Base-by-base conservation (phyloP, 2,888 invertebrate genomes). In the Euproctis similis region DNA sequence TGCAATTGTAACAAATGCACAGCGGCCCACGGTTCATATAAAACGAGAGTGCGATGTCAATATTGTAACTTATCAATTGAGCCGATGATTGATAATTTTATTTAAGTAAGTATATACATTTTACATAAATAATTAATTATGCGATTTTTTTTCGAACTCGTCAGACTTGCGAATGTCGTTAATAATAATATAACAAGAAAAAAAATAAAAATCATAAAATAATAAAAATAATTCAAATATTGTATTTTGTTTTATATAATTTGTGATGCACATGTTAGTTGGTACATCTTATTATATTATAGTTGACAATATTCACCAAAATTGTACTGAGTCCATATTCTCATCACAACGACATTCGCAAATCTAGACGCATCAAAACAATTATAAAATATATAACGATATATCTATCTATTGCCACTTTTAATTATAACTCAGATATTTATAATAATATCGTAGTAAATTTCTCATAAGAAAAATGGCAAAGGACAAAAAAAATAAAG, bases 101-200 rank as follows among this genome's bases (percentile, higher is more conserved):
- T 19, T 21, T 45, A 37, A 40, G n/a, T n/a, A n/a, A n/a, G n/a
- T n/a, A n/a, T n/a, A 46, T 31, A 46, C 30, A 41, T 19, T 17
- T n/a, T n/a, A n/a, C n/a, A n/a, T n/a, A 0, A 34, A 26, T 18
- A 19, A 9, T 26, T 28, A 32, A 36, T 42, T 35, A 34, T 37
- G 27, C 18, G 26, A 31, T 34, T 27, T 30, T 26, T 31, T n/a
- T 10, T 23, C 20, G 23, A 4, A 11, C 21, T 2, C 10, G 7
- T 19, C 18, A 26, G 19, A 34, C 26, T 30, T 30, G 30, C 26
- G 24, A 34, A 8, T 26, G 19, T 28, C 23, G 13, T 8, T n/a
- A n/a, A 14, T 9, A 22, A 12, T 11, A 21, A 21, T 2, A 2
- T 21, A 10, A n/a, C n/a, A n/a, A n/a, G n/a, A n/a, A n/a, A n/a